Conservation (phyloP, 2,113 vertebrate species). For the Aspidoscelis tigris region DNA sequence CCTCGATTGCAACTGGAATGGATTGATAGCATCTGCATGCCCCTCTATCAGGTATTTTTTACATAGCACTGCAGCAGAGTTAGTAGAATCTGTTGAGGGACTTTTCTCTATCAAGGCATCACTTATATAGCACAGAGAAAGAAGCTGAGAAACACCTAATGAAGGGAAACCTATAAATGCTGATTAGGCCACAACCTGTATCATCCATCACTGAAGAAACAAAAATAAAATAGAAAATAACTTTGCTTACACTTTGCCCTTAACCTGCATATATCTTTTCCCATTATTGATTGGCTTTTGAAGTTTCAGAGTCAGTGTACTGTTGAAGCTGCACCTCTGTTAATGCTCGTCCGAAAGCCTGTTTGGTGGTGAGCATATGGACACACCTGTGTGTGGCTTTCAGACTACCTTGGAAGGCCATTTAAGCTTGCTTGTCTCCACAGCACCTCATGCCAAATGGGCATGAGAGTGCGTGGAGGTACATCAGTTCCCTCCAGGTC, state of each 20-base stretch:
- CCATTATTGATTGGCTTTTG: not conserved
- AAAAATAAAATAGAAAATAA: not conserved
- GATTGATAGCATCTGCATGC: conserved; percentile 97
- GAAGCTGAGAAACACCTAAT: not conserved
- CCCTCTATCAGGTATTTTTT: conserved; percentile 91
- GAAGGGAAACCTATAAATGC: not conserved
- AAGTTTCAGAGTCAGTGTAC: not conserved
- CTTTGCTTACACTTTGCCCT: not conserved
- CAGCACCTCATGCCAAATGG: too few relatives aligned
- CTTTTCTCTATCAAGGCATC: conserved; percentile 5
- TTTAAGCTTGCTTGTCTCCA: too few relatives aligned
- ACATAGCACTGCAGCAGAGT: conserved; percentile 23
- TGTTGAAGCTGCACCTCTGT: not conserved
- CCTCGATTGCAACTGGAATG: conserved; percentile 95
- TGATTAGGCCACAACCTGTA: not conserved
- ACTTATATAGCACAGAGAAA: not conserved
- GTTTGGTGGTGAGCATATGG: too few relatives aligned
- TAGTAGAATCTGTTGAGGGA: conserved; percentile 13
- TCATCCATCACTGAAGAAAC: not conserved
- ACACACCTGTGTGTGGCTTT: too few relatives aligned
- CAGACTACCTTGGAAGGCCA: too few relatives aligned
- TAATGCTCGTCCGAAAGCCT: not conserved
- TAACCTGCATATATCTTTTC: not conserved
- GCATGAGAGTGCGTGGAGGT: too few relatives aligned
- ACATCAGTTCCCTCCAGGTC: too few relatives aligned